Evolutionary conservation across 2,797 vertebrate species (phyloP), one percentile per base, ranked within the genome.

Genomic region (Simalia tracyae): DNA sequence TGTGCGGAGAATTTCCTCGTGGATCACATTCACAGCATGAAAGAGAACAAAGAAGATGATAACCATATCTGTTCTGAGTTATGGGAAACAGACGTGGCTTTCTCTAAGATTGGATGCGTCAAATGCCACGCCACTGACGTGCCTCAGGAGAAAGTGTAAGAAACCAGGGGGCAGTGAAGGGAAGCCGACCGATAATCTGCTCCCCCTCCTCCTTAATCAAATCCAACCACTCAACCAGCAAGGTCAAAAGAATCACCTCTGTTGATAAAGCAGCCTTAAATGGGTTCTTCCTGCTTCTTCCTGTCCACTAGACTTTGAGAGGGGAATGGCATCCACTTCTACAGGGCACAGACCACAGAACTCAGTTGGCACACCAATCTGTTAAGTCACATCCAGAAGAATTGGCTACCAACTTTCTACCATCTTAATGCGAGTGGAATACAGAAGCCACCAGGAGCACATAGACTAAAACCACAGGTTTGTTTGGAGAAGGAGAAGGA

Each of bases 181-280:
- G 59, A 76, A 28, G 68, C 84, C 0, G 2, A 81, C 94, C 94
- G 19, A 0, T 84, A 91, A 92, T 90, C 54, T 42, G 31, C 31
- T 8, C 76, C n/a, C 92, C 92, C 92, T 95, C 94, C 94, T 95
- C 95, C 92, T 10, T 22, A 68, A 46, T 88, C 84, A 86, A 66
- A 54, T 36, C 59, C 0, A 14, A 92, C 87, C 90, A 89, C 61
- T 91, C 84, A 64, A 72, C 0, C 88, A 84, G 87, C 66, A 56
- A 0, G 2, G 87, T 64, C 36, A 84, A 0, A 3, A 93, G 90
- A 89, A 92, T 0, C 0, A 60, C 81, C 92, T 89, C 89, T 42
- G 61, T 10, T 59, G 90, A 66, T 0, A 92, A 96, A 94, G 96
- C 93, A 95, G 94, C 89, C 28, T 7, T 26, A 0, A 90, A 89